Base-by-base conservation (phyloP, 2,797 vertebrate species). In the Artibeus jamaicensis region DNA sequence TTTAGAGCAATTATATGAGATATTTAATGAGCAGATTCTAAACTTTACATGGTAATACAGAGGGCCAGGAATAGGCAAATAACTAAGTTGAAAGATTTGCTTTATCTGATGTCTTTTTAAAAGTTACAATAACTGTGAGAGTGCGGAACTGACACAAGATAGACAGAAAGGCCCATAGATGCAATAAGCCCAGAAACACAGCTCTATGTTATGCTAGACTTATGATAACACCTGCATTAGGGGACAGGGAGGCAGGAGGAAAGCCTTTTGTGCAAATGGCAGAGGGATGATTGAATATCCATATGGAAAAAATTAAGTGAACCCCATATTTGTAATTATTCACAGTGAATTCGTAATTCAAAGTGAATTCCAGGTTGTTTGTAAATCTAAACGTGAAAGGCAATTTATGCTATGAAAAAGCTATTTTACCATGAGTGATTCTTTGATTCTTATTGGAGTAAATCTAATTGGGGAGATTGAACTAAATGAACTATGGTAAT, bases 401-500 rank as follows among this genome's bases (percentile, higher is more conserved):
- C 53, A 92, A 59, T 92, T 94, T 91, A 71, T 92, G 18, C 57
- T 59, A 62, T 53, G 81, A 94, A 92, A 96, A 87, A 82, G 42
- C 70, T 65, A 79, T 93, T 96, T 97, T 86, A 93, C 81, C 44
- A 5, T 77, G 82, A 97, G 24, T 94, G 88, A 76, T 65, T 86
- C 82, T 96, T 94, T 92, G 67, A 89, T 97, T 96, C 82, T 97
- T 95, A 86, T 21, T 96, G 82, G 59, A 97, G n/a, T 89, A 92
- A 90, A 96, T 85, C 95, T 77, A 95, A 95, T 90, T 92, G 85
- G 78, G 71, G 91, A 97, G 86, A 96, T 71, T 93, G 74, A 96
- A 92, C 88, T 95, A 95, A 97, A 95, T 97, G 96, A 97, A 96
- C 94, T 97, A 86, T 95, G 70, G 34, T 95, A 79, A 96, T 96